phyloP scores from a whole-genome alignment of 2,113 vertebrate species.

The Oryzias javanicus region DNA sequence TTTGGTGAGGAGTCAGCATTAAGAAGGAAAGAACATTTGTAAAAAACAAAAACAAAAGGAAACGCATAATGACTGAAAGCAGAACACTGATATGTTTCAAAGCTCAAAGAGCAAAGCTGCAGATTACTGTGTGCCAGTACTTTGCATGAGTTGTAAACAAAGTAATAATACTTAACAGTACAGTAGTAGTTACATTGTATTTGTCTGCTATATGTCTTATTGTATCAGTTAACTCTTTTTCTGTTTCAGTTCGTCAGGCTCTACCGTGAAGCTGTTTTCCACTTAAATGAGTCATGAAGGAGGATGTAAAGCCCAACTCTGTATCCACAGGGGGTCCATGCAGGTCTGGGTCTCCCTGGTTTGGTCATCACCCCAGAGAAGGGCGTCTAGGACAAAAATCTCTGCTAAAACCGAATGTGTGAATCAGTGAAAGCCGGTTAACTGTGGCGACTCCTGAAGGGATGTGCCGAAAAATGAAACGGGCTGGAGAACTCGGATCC shows the following conservation, averaged over 20 bases:
- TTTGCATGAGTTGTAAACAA: slow-evolving; percentile 56
- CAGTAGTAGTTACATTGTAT: slow-evolving; percentile 76
- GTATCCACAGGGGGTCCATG: too few species aligned
- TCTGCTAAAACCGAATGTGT: too few species aligned
- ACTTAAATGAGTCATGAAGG: not conserved
- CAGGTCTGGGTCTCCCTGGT: not conserved
- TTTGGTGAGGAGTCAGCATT: not conserved
- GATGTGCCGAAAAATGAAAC: not conserved
- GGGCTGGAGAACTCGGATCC: slow-evolving; percentile 13
- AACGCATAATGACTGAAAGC: not conserved
- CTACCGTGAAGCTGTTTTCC: too few species aligned
- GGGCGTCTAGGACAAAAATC: too few species aligned
- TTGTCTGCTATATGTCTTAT: slow-evolving; percentile 66
- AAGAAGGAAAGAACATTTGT: not conserved
- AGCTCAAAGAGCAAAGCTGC: slow-evolving; percentile 24
- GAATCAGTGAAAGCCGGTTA: too few species aligned
- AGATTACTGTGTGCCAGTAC: slow-evolving; percentile 32
- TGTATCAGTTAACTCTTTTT: slow-evolving; percentile 62
- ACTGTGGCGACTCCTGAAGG: too few species aligned
- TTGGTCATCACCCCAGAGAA: too few species aligned
- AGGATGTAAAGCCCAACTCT: not conserved
- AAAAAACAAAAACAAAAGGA: not conserved
- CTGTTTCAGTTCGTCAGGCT: too few species aligned
- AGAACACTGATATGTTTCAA: slow-evolving; percentile 44
- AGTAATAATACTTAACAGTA: slow-evolving; percentile 66